Evolutionary conservation across 2,888 invertebrate genomes (phyloP).

Genomic region (Leuctra nigra): DNA sequence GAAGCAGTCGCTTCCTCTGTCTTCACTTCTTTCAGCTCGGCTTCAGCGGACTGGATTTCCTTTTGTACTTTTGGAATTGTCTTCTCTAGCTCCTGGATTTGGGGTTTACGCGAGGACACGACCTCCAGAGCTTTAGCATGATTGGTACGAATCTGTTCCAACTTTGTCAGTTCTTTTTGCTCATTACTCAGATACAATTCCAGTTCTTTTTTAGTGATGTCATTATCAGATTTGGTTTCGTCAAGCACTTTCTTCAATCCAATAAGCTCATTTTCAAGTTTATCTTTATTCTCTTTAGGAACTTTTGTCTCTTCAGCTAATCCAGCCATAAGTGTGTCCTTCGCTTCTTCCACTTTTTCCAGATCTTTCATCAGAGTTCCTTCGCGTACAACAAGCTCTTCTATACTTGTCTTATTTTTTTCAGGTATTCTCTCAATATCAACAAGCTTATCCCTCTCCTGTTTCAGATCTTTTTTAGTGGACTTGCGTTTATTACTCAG

Average conservation of each 20-base stretch:
- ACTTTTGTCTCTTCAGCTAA: constrained; percentile 61
- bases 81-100: constrained; percentile 40
- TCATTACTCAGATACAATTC: constrained; percentile 66
- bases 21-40: constrained; percentile 49
- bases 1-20: constrained; percentile 46
- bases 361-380: constrained; percentile 46
- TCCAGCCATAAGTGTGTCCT: constrained; percentile 52
- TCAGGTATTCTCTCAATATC: constrained; percentile 60
- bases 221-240: constrained; percentile 56
- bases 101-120: constrained; percentile 40
- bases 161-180: constrained; percentile 55
- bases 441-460: constrained; percentile 39
- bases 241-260: constrained; percentile 62
- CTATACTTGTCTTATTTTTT: constrained; percentile 64
- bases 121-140: constrained; percentile 42
- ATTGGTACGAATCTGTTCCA: constrained; percentile 48
- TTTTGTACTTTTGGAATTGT: constrained; percentile 48
- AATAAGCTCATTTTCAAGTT: constrained; percentile 59
- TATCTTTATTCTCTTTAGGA: constrained; percentile 64
- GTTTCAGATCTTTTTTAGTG: constrained; percentile 56
- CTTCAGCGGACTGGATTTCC: constrained; percentile 43
- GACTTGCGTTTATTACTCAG: constrained; percentile 69
- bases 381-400: constrained; percentile 53
- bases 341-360: constrained; percentile 47
- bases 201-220: constrained; percentile 68